A percentile compares a stretch with the other conserved stretches of the same genome.
phyloP scores from a whole-genome alignment of 2,113 vertebrate species.

The Vidua macroura region DNA sequence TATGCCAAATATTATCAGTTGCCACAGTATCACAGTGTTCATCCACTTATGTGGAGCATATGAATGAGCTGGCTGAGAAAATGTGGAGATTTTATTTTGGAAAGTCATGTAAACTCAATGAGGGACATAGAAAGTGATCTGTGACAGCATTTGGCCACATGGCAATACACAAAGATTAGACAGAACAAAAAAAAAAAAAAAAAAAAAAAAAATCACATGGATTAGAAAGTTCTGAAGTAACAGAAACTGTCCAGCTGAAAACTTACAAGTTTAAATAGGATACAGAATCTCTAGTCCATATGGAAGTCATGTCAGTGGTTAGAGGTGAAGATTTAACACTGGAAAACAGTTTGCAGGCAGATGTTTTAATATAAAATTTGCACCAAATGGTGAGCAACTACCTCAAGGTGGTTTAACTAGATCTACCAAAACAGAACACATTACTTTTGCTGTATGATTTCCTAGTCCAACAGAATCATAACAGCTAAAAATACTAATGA shows the following conservation, averaged over 20 bases:
- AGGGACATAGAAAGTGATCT: not conserved
- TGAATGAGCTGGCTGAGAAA: not conserved
- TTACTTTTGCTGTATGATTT: not conserved
- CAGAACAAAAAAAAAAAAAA: not conserved
- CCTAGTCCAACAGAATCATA: not conserved
- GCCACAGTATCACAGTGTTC: not conserved
- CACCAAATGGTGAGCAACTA: not conserved
- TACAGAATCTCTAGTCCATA: not conserved
- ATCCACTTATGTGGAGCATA: not conserved
- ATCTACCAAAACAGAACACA: not conserved
- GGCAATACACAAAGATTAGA: not conserved
- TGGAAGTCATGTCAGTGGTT: not conserved
- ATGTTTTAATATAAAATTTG: not conserved
- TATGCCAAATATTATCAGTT: not conserved
- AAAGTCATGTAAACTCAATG: not conserved
- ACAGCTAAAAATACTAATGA: not conserved
- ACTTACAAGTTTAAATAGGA: not conserved
- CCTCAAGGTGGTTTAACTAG: not conserved
- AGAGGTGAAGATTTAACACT: not conserved
- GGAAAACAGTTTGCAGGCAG: not conserved
- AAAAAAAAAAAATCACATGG: rapidly evolving
- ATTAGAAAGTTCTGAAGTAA: not conserved
- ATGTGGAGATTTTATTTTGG: not conserved
- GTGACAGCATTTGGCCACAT: not conserved
- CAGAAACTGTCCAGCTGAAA: not conserved